These are phyloP conservation scores for Cyclura pinguis DNA, from an alignment of 2,797 vertebrate genomes.

Conservation along the genomic window DNA sequence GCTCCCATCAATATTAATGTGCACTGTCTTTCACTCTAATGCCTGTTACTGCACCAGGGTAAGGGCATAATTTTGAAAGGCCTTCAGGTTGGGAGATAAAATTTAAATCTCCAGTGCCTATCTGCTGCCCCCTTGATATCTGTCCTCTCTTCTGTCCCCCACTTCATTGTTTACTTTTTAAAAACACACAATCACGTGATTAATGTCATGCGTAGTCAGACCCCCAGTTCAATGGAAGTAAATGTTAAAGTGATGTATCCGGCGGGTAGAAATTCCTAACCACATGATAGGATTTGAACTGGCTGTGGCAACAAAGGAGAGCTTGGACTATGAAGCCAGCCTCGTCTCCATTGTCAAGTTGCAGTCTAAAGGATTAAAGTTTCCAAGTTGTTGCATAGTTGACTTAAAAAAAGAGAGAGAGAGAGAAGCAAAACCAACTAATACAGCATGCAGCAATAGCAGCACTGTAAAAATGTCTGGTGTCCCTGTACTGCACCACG, in stretches of 20 bases:
- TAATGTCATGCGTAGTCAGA: background rate
- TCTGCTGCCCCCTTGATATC: background rate
- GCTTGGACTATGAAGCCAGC: background rate
- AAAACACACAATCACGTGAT: background rate
- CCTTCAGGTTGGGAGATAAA: background rate
- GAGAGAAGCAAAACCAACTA: background rate
- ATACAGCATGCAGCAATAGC: background rate
- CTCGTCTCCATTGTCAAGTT: no score
- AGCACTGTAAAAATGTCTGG: background rate
- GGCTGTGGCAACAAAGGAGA: no score
- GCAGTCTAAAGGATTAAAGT: no score
- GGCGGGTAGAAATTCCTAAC: background rate
- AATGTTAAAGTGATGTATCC: background rate
- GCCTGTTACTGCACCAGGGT: background rate
- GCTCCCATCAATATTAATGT: background rate
- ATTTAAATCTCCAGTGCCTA: background rate
- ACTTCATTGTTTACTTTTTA: background rate
- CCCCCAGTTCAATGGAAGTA: background rate
- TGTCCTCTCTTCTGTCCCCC: fast-evolving
- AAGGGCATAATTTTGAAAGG: background rate
- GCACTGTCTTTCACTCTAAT: background rate
- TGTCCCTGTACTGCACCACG: background rate
- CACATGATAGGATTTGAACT: background rate
- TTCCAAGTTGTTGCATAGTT: background rate
- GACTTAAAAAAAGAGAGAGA: background rate